A percentile compares a stretch with the other conserved stretches of the same genome.
Evolutionary conservation across 1,140 invertebrate species (phyloP).

Genomic region (Delia radicum): DNA sequence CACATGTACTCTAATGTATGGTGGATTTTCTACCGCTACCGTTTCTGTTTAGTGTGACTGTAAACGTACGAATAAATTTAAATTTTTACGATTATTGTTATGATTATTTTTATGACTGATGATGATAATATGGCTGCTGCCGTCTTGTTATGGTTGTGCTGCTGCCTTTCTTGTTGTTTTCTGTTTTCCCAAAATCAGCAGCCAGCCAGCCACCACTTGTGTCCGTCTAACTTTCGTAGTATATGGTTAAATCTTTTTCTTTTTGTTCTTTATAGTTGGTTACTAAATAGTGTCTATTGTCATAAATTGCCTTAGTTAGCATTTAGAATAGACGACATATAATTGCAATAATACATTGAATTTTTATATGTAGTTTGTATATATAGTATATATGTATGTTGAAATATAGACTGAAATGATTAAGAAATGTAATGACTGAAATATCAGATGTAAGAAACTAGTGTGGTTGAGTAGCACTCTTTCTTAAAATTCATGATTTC

Average conservation of each 20-base stretch:
- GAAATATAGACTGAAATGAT: too few species aligned
- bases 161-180: not conserved
- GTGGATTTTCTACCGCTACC: not conserved
- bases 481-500: not conserved
- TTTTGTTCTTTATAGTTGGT: not conserved
- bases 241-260: not conserved
- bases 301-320: not conserved
- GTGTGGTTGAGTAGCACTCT: not conserved
- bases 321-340: not conserved
- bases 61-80: constrained; percentile 28
- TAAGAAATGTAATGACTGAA: too few species aligned
- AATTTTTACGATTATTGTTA: constrained; percentile 53
- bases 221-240: not conserved
- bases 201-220: constrained; percentile 17
- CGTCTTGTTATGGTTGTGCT: not conserved
- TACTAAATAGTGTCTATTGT: not conserved
- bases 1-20: not conserved
- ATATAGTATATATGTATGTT: not conserved
- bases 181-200: constrained; percentile 18
- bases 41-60: constrained; percentile 13
- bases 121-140: not conserved
- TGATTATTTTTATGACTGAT: constrained; percentile 44
- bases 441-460: not conserved
- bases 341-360: not conserved
- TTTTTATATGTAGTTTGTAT: not conserved